Evolutionary conservation across 2,888 invertebrate species (phyloP), one percentile per base, ranked within the genome.

Genomic region (Tenthredo notha): DNA sequence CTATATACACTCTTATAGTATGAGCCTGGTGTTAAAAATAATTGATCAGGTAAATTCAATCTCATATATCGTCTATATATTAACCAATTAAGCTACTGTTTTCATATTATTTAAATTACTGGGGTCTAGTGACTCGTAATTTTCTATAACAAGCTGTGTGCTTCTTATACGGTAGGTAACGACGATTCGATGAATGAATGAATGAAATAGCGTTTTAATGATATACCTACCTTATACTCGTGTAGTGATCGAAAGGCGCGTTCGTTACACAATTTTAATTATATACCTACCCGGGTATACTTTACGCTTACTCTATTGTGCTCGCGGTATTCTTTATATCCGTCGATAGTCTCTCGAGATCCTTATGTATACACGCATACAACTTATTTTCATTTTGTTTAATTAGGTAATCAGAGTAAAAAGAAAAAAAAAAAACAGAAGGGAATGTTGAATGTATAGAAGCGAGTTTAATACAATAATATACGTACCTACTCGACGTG

Each of bases 151-250:
- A 33, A 67, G 67, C 67, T 5, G 21, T 5, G 21, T 3, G 67
- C 29, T 67, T 67, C 12, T 12, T 67, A 67, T 9, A 18, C 67
- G 33, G 18, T 1, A 33, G 5, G 15, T 33, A 67, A 67, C 67
- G 67, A 33, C 2, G n/a, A 72, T 74, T 77, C 33, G 77, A 77
- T 33, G 77, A 77, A 77, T 54, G 77, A 77, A 77, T 54, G 77
- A 77, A 77, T 77, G 54, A 54, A 77, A 77, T 33, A 33, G 21
- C 54, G 54, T n/a, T 77, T 21, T 77, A 54, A 77, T 54, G 50
- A n/a, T 43, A n/a, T 61, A 29, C 40, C n/a, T 58, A 29, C 40
- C n/a, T 65, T 33, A 33, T 33, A 67, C 29, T 67, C 67, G 67
- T 67, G 25, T 29, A 29, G 21, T 43, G 43, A 74, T 74, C 40